These are phyloP conservation scores for Enteromius viviparus DNA, from an alignment of 2,797 vertebrate genomes.

Conservation along the genomic window DNA sequence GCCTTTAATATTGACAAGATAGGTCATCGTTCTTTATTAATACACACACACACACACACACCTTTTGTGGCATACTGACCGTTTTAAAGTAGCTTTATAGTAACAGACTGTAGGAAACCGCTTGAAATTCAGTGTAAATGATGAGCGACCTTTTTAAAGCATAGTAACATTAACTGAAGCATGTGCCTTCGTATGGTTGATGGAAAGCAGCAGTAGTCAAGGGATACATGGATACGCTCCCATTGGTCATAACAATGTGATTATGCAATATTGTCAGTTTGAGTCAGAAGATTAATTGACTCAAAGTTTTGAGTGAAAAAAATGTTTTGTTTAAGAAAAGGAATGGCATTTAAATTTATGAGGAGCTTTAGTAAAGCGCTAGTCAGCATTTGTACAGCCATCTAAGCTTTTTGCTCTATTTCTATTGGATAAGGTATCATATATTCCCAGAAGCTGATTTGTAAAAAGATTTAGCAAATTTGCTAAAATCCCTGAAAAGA, in stretches of 20 bases:
- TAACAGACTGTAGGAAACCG: conserved; percentile 24
- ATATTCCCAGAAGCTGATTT: neutral
- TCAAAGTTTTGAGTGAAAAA: neutral
- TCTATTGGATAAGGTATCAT: conserved; percentile 1
- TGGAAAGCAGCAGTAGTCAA: conserved; percentile 10
- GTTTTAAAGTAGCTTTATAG: conserved; percentile 39
- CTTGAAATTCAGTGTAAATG: neutral
- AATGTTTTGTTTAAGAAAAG: neutral
- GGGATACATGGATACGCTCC: neutral
- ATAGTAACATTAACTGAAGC: neutral
- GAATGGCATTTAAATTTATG: neutral
- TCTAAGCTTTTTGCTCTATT: too few relatives aligned
- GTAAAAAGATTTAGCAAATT: neutral
- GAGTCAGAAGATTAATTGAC: neutral
- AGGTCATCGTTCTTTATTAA: neutral
- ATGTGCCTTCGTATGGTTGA: neutral
- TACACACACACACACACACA: neutral
- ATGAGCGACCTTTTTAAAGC: conserved; percentile 43
- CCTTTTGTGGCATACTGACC: neutral
- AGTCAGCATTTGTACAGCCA: conserved; percentile 4
- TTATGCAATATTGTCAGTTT: conserved; percentile 20
- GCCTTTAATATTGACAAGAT: neutral
- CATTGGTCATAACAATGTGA: neutral
- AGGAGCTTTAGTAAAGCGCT: neutral
- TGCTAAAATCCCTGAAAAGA: neutral